Evolutionary conservation across 2,888 invertebrate genomes (phyloP).

Genomic region (Eudiplozoon nipponicum): DNA sequence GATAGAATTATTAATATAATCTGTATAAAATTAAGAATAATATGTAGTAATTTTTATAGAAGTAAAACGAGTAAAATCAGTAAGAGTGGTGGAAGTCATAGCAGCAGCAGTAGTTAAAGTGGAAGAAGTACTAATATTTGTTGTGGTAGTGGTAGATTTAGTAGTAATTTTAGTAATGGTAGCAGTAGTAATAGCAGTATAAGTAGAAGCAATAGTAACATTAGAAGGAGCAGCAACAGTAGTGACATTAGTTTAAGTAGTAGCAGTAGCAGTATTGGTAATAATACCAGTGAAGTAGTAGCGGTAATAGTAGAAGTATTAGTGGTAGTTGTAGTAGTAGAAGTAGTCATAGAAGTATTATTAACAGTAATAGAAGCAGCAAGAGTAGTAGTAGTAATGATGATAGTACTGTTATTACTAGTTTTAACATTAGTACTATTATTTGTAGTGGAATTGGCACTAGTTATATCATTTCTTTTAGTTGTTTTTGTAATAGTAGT

Average conservation of each 20-base stretch:
- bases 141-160: conserved; percentile 1
- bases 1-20: too few relatives aligned
- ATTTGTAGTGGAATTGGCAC: conserved; percentile 9
- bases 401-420: conserved; percentile 10
- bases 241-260: background rate
- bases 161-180: background rate
- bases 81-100: background rate
- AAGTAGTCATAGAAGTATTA: background rate
- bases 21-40: too few relatives aligned
- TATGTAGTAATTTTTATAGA: background rate
- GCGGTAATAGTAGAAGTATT: background rate
- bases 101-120: conserved; percentile 2
- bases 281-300: background rate
- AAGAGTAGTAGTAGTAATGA: conserved; percentile 11
- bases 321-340: conserved; percentile 6
- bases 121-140: background rate
- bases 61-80: conserved; percentile 3
- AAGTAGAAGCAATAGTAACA: conserved; percentile 1
- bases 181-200: conserved; percentile 3
- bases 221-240: background rate
- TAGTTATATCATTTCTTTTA: conserved; percentile 9
- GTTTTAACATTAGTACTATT: conserved; percentile 9
- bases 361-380: conserved; percentile 10
- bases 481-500: conserved; percentile 14
- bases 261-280: conserved; percentile 4